Percentiles rank a stretch among this genome's conserved stretches.
Evolutionary conservation across 92 coral and sea anemone species (phyloP).

Genomic region (Zoanthus sociatus): DNA sequence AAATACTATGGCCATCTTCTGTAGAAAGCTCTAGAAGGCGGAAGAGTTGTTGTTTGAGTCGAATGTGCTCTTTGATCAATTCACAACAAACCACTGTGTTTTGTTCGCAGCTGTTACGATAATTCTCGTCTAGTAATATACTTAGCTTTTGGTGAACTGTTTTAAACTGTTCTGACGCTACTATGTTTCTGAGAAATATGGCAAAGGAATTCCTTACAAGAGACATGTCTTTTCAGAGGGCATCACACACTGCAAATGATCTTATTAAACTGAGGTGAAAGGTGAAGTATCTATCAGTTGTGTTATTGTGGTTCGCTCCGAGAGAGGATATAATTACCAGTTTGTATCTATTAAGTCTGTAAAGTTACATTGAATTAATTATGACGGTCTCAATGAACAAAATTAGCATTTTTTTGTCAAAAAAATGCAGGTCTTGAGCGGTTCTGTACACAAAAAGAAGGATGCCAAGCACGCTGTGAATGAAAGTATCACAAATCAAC

Average conservation of each 20-base stretch:
- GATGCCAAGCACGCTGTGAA: too few relatives aligned
- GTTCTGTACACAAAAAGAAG: too few relatives aligned
- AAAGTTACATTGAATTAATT: background rate
- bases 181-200: slow-evolving; percentile 71
- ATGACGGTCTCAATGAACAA: background rate
- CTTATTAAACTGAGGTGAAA: slow-evolving; percentile 11
- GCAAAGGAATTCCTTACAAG: slow-evolving; percentile 69
- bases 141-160: slow-evolving; percentile 67
- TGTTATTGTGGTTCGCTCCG: background rate
- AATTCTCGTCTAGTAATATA: slow-evolving; percentile 72
- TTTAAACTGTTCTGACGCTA: slow-evolving; percentile 70
- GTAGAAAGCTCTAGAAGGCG: slow-evolving; percentile 78
- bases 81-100: slow-evolving; percentile 80
- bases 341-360: background rate
- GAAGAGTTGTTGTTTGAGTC: slow-evolving; percentile 83
- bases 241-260: background rate
- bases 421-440: too few relatives aligned
- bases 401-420: too few relatives aligned
- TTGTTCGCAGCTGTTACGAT: slow-evolving; percentile 85
- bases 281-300: slow-evolving; percentile 13
- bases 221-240: background rate
- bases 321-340: background rate
- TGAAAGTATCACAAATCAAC: too few relatives aligned
- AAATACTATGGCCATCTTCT: slow-evolving; percentile 68
- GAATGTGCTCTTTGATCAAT: slow-evolving; percentile 73